Percentiles rank a stretch among this genome's conserved stretches.
These are phyloP conservation scores for Chaitophorus viminalis DNA, from an alignment of 2,888 invertebrate genomes.

Conservation along the genomic window DNA sequence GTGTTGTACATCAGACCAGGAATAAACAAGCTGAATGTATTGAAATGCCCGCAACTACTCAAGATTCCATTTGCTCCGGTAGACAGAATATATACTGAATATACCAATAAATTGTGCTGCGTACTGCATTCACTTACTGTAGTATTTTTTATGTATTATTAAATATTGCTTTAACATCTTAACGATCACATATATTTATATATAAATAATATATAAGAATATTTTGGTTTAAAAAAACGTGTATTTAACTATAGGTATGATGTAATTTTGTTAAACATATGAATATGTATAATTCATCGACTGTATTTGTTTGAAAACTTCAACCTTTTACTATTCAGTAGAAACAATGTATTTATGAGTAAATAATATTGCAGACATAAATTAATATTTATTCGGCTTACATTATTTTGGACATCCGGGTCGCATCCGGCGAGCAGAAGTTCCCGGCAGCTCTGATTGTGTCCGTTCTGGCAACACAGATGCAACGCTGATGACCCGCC, in stretches of 20 bases:
- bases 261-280: background rate
- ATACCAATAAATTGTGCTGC: background rate
- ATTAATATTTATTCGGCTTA: constrained; percentile 67
- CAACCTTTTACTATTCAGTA: no score
- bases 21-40: no score
- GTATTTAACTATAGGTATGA: no score
- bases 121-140: no score
- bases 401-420: constrained; percentile 91
- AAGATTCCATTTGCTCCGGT: no score
- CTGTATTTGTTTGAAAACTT: background rate
- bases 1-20: no score
- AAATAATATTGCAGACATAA: background rate
- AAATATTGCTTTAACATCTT: no score
- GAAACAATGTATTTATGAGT: background rate
- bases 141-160: background rate
- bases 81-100: background rate
- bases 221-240: no score
- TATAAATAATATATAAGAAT: no score
- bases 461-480: constrained; percentile 94
- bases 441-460: constrained; percentile 93
- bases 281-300: background rate
- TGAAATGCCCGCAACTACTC: no score
- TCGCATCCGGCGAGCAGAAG: constrained; percentile 86
- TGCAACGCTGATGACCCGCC: constrained; percentile 95
- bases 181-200: no score